Percentiles rank a stretch among this genome's conserved stretches.
These are phyloP conservation scores for Sinocyclocheilus anshuiensis DNA, from an alignment of 2,113 vertebrate species.

Conservation along the genomic window DNA sequence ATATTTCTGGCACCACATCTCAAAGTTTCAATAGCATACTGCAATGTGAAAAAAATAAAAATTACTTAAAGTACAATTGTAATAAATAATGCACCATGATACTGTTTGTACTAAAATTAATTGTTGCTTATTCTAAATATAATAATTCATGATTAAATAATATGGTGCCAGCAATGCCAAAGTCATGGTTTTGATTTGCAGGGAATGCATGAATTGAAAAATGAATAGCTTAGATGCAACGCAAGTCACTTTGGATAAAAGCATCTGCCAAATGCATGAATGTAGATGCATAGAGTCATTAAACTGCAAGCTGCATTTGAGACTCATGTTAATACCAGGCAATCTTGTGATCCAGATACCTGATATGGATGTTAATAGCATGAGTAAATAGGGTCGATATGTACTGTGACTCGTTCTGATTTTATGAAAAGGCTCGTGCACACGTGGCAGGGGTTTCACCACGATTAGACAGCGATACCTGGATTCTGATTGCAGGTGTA, in stretches of 20 bases:
- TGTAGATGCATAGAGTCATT: neutral
- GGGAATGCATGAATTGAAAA: neutral
- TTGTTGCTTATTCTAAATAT: too few relatives aligned
- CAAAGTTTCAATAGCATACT: too few relatives aligned
- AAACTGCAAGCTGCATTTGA: neutral
- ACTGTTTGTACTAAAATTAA: neutral
- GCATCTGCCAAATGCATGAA: neutral
- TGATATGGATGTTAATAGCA: neutral
- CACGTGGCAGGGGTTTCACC: neutral
- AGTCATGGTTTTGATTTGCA: neutral
- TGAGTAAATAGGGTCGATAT: neutral
- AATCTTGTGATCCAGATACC: constrained; percentile 30
- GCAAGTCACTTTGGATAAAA: neutral
- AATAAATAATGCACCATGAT: neutral
- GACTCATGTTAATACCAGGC: neutral
- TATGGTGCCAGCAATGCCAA: neutral
- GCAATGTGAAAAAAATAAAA: neutral
- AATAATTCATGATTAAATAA: too few relatives aligned
- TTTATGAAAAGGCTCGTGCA: neutral
- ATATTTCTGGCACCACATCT: too few relatives aligned
- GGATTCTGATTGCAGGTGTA: constrained; percentile 34
- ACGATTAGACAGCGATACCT: constrained; percentile 9
- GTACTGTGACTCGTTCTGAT: neutral
- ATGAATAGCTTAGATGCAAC: neutral
- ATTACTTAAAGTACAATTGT: neutral